Percentiles rank a stretch among this genome's conserved stretches.
These are phyloP conservation scores for Aramus guarauna DNA, from an alignment of 2,113 vertebrate genomes.

Conservation along the genomic window DNA sequence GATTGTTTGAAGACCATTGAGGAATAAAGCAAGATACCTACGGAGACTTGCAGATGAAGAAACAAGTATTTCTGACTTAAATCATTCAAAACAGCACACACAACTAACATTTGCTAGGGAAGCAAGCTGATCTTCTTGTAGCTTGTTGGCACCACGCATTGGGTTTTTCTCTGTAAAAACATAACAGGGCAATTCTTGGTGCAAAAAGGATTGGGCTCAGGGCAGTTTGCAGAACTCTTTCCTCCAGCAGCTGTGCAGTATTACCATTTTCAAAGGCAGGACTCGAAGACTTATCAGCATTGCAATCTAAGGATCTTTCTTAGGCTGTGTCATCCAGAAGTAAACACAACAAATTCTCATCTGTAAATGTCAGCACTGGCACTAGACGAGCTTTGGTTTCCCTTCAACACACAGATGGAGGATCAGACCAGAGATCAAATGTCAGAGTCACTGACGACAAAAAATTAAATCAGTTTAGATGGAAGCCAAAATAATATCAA, in stretches of 20 bases:
- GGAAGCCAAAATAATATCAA: not conserved
- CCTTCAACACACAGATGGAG: not conserved
- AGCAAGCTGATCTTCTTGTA: not conserved
- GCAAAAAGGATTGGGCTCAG: not conserved
- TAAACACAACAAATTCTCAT: conserved; percentile 24
- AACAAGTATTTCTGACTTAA: not conserved
- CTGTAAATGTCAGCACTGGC: conserved; percentile 6
- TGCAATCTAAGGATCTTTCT: conserved; percentile 4
- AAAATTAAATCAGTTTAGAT: not conserved
- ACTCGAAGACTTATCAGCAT: not conserved
- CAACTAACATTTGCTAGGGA: not conserved
- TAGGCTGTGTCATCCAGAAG: not conserved
- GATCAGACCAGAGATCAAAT: conserved; percentile 15
- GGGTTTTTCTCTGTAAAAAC: not conserved
- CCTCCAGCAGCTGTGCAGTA: not conserved
- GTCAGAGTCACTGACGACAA: not conserved
- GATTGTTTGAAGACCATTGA: not conserved
- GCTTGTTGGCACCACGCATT: not conserved
- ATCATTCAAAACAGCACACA: not conserved
- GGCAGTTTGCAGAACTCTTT: not conserved
- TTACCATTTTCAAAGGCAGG: not conserved
- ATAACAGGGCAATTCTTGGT: not conserved
- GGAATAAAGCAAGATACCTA: not conserved
- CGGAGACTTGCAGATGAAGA: not conserved
- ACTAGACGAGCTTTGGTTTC: not conserved